Conservation (phyloP, 1,140 invertebrate species). For the Ceratina australensis region DNA sequence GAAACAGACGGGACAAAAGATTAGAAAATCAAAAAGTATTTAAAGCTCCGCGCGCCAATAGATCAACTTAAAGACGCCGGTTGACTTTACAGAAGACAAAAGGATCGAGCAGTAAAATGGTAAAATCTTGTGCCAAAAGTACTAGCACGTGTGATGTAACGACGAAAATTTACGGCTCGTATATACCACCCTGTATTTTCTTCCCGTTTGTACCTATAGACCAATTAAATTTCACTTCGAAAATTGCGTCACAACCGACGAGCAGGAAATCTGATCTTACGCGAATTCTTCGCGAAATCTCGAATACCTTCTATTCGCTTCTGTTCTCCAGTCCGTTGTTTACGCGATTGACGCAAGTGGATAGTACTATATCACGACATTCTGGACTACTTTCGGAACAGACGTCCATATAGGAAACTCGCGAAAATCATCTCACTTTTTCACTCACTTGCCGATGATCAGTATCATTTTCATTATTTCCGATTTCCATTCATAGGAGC, state of each 20-base stretch:
- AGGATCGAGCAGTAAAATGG: slow-evolving; percentile 2
- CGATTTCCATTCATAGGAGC: neutral
- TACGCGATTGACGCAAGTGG: too few relatives aligned
- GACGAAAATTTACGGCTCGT: slow-evolving; percentile 40
- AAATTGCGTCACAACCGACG: neutral
- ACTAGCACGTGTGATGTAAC: slow-evolving; percentile 50
- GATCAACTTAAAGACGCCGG: neutral
- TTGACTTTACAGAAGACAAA: neutral
- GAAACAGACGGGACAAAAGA: neutral
- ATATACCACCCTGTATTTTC: slow-evolving; percentile 6
- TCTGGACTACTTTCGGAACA: too few relatives aligned
- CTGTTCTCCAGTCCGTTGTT: too few relatives aligned
- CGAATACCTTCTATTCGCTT: too few relatives aligned
- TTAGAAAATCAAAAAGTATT: neutral
- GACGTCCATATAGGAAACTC: too few relatives aligned
- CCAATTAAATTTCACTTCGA: slow-evolving; percentile 10
- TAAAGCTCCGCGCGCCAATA: neutral
- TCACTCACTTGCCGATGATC: too few relatives aligned
- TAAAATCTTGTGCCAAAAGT: slow-evolving; percentile 47
- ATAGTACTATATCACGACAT: too few relatives aligned
- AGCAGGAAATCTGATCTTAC: neutral
- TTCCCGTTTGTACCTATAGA: neutral
- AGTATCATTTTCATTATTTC: too few relatives aligned
- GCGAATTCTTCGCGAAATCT: neutral
- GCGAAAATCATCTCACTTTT: too few relatives aligned